Conservation (phyloP, 1,140 invertebrate species). For the Bombus confusus region DNA sequence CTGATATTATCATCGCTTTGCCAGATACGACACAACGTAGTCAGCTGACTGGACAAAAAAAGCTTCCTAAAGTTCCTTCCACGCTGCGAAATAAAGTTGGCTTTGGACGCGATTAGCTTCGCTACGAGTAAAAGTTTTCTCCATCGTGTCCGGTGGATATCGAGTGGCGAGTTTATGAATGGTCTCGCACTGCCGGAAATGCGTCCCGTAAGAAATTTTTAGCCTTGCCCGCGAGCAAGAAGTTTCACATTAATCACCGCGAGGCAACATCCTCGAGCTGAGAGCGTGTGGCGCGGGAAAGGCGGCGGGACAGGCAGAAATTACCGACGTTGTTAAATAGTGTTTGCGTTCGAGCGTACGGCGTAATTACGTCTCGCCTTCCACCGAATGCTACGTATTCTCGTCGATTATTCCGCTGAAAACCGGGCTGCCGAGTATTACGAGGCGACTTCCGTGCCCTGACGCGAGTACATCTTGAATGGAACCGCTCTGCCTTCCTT, state of each 20-base stretch:
- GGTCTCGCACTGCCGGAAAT: slow-evolving; percentile 36
- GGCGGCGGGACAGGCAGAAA: slow-evolving; percentile 34
- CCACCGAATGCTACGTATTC: slow-evolving; percentile 26
- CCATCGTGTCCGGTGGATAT: not conserved
- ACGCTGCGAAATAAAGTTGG: not conserved
- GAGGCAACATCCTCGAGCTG: slow-evolving; percentile 40
- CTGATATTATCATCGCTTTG: too few relatives aligned
- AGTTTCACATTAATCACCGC: slow-evolving; percentile 60
- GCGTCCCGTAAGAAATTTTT: slow-evolving; percentile 53
- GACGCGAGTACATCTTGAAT: not conserved
- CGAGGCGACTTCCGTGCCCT: slow-evolving; percentile 16
- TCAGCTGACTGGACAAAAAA: too few relatives aligned
- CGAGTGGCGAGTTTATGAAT: slow-evolving; percentile 41
- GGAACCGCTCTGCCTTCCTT: slow-evolving; percentile 2
- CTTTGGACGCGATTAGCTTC: not conserved
- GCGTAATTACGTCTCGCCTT: slow-evolving; percentile 48
- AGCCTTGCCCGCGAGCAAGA: slow-evolving; percentile 51
- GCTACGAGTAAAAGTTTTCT: not conserved
- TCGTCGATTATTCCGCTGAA: slow-evolving; percentile 36
- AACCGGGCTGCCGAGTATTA: slow-evolving; percentile 20
- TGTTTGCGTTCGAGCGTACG: slow-evolving; percentile 37
- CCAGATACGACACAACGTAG: too few relatives aligned
- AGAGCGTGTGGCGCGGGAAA: slow-evolving; percentile 13
- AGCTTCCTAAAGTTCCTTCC: not conserved
- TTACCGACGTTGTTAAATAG: slow-evolving; percentile 48